A percentile compares a stretch with the other conserved stretches of the same genome.
These are phyloP conservation scores for Tympanuchus pallidicinctus DNA, from an alignment of 2,113 vertebrate species.

Conservation along the genomic window DNA sequence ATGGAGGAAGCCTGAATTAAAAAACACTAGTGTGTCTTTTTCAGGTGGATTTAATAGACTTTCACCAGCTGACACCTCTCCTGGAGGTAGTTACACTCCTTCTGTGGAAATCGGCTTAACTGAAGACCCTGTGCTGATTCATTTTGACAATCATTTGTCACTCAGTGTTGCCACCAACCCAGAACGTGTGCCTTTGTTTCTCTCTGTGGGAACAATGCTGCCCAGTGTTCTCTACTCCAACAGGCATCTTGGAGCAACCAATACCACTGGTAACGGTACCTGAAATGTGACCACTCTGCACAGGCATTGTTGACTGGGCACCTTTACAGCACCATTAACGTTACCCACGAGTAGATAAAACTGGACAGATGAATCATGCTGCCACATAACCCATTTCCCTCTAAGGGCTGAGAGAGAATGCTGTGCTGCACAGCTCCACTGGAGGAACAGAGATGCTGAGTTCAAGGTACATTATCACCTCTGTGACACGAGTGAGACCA, in stretches of 20 bases:
- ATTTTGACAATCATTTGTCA: neutral
- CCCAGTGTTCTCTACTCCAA: neutral
- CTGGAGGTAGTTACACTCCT: neutral
- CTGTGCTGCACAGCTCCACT: neutral
- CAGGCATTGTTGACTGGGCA: neutral
- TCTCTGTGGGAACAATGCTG: neutral
- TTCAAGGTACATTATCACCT: neutral
- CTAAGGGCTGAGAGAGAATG: neutral
- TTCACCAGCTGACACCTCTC: neutral
- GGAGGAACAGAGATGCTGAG: neutral
- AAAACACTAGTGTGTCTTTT: neutral
- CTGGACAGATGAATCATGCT: neutral
- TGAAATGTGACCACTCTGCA: neutral
- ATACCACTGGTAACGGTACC: neutral
- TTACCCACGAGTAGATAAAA: neutral
- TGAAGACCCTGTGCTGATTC: neutral
- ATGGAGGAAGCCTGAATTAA: neutral
- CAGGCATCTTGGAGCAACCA: neutral
- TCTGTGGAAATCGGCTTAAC: neutral
- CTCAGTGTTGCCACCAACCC: fast-evolving
- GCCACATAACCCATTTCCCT: fast-evolving
- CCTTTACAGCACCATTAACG: neutral
- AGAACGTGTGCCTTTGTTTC: neutral
- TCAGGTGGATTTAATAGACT: neutral
- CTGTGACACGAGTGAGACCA: neutral